Conservation (phyloP, 37 sponge, comb jelly and placozoan species). For the Theonella swinhoei region DNA sequence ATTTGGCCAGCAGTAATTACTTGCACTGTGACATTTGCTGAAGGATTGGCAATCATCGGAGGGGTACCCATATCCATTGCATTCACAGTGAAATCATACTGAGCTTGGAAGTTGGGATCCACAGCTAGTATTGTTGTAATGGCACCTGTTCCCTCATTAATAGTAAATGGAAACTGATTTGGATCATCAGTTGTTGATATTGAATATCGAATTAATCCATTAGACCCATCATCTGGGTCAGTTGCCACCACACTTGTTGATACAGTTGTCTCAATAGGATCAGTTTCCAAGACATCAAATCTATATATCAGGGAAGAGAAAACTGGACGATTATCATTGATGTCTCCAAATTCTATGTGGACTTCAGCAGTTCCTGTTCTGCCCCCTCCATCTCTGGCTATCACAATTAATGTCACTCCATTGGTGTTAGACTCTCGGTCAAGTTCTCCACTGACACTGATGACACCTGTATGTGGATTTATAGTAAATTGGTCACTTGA, state of each 20-base stretch:
- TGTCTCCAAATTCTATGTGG: constrained; percentile 29
- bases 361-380: constrained; percentile 38
- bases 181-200: background rate
- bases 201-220: constrained; percentile 10
- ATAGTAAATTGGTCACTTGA: constrained; percentile 18
- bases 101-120: background rate
- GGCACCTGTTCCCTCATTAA: constrained; percentile 37
- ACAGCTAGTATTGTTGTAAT: background rate
- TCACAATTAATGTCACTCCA: constrained; percentile 8
- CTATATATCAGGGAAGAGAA: constrained; percentile 33
- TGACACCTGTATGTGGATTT: constrained; percentile 33
- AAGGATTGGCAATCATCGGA: background rate
- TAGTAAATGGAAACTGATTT: constrained; percentile 25
- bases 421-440: constrained; percentile 46
- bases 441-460: constrained; percentile 33
- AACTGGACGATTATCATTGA: constrained; percentile 57
- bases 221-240: constrained; percentile 57
- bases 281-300: constrained; percentile 17
- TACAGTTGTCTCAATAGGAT: background rate
- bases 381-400: constrained; percentile 61
- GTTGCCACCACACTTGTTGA: constrained; percentile 27
- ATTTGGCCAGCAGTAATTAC: constrained; percentile 11
- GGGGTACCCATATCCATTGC: constrained; percentile 51
- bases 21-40: constrained; percentile 30
- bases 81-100: constrained; percentile 30